Conservation (phyloP, 2,888 invertebrate species). For the Sphinx pinastri region DNA sequence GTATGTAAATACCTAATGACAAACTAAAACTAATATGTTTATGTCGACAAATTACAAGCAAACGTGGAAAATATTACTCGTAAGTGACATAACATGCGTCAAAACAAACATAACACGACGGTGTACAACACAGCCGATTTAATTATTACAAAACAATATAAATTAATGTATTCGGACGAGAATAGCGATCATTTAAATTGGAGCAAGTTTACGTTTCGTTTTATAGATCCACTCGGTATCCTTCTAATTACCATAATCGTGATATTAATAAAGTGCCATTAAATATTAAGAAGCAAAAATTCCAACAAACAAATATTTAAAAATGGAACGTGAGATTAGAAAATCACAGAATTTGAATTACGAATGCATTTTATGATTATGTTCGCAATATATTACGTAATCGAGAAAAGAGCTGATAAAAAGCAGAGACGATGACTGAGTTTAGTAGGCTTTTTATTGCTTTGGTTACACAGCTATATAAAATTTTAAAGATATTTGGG, state of each 20-base stretch:
- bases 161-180: conserved; percentile 34
- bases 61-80: neutral
- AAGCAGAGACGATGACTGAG: no score
- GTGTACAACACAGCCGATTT: conserved; percentile 29
- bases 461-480: no score
- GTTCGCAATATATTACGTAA: no score
- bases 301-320: conserved; percentile 1
- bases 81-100: neutral
- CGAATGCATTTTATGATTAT: neutral
- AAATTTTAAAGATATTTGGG: no score
- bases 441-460: no score
- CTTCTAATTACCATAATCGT: neutral
- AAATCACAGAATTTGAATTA: neutral
- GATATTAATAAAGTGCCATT: conserved; percentile 3
- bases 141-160: conserved; percentile 33
- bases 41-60: no score
- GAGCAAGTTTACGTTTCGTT: conserved; percentile 31
- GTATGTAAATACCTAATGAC: no score
- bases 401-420: no score
- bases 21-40: no score
- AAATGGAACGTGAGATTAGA: conserved; percentile 5
- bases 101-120: conserved; percentile 5
- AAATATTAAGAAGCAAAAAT: neutral
- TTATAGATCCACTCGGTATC: conserved; percentile 1
- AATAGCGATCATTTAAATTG: conserved; percentile 32